Conservation (phyloP, 2,797 vertebrate genomes). For the Mus caroli region DNA sequence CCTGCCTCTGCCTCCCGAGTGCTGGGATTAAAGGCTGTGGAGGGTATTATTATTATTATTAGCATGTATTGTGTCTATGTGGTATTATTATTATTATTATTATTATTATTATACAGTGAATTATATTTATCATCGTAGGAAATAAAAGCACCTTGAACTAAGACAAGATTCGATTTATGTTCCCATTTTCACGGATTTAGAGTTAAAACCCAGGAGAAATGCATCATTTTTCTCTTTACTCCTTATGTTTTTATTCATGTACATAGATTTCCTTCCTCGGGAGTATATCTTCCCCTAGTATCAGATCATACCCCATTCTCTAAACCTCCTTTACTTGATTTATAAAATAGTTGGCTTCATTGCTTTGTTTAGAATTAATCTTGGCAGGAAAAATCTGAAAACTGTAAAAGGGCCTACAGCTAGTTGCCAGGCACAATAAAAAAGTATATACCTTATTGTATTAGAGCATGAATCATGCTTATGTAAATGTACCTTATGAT, state of each 20-base stretch:
- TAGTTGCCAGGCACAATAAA: conserved; percentile 14
- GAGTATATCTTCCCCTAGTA: too few species aligned
- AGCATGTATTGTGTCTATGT: neutral
- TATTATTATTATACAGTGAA: neutral
- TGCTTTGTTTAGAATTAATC: neutral
- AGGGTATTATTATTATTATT: neutral
- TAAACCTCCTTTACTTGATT: neutral
- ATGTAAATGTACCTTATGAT: neutral
- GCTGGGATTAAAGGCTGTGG: too few species aligned
- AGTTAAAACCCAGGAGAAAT: neutral
- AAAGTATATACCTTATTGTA: neutral
- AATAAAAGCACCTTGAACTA: neutral
- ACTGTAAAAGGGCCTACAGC: neutral
- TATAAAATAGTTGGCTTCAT: conserved; percentile 48
- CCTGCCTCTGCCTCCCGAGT: too few species aligned
- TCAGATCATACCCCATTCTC: neutral
- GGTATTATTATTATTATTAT: neutral
- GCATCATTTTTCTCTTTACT: neutral
- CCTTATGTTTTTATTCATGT: neutral
- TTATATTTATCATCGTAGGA: neutral
- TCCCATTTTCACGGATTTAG: neutral
- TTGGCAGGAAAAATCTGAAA: neutral
- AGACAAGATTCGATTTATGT: neutral
- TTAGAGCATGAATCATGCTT: neutral
- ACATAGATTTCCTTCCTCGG: neutral